These are phyloP conservation scores for Mycteria americana DNA, from an alignment of 2,797 vertebrate species.

Conservation along the genomic window DNA sequence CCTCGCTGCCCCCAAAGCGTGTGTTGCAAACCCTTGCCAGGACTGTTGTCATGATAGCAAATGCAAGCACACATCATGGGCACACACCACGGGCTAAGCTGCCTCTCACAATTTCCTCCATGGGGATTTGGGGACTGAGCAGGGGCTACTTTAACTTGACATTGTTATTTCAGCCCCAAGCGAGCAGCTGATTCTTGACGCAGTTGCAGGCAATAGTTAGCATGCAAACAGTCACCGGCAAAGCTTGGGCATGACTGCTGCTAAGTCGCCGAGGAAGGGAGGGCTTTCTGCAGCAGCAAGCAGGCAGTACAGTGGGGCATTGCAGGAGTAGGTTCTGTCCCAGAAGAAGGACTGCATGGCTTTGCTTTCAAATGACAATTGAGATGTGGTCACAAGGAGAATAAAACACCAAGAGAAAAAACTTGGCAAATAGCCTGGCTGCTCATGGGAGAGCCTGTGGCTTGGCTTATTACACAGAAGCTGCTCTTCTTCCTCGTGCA, in stretches of 20 bases:
- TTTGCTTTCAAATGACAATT: not conserved
- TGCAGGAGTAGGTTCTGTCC: not conserved
- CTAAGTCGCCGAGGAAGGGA: not conserved
- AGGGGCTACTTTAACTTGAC: not conserved
- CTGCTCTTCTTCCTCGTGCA: not conserved
- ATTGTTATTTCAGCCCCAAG: not conserved
- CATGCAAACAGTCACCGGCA: rapidly evolving
- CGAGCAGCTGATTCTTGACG: not conserved
- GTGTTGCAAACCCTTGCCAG: not conserved
- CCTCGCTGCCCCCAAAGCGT: not conserved
- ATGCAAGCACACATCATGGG: not conserved
- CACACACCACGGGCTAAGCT: not conserved
- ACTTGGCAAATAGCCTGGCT: not conserved
- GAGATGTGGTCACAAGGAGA: not conserved
- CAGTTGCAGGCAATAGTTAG: not conserved
- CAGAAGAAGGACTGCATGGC: not conserved
- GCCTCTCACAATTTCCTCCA: not conserved
- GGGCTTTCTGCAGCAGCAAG: not conserved
- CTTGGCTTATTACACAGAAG: not conserved
- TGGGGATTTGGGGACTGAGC: not conserved
- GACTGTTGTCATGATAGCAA: not conserved
- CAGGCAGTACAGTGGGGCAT: not conserved
- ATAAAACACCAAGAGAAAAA: not conserved
- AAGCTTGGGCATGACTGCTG: not conserved
- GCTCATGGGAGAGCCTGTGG: not conserved